Conservation (phyloP, 2,888 invertebrate genomes). For the Acanthosepion esculentum region DNA sequence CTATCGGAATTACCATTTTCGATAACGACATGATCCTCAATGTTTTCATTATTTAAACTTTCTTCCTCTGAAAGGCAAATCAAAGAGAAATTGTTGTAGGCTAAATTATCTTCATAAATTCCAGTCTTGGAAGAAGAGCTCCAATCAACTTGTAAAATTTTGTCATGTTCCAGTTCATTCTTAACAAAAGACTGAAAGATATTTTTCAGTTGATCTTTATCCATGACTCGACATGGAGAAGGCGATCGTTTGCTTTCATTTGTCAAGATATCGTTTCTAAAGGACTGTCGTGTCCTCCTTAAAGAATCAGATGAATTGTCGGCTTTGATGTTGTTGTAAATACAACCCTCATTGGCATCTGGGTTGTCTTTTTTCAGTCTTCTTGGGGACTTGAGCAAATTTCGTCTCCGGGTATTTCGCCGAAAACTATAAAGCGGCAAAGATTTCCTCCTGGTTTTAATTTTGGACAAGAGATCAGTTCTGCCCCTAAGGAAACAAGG, state of each 20-base stretch:
- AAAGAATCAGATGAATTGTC: not conserved
- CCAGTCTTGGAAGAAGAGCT: not conserved
- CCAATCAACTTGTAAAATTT: not conserved
- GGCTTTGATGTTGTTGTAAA: not conserved
- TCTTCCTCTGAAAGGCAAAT: not conserved
- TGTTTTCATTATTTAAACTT: not conserved
- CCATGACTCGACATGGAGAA: not conserved
- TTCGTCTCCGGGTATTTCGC: not conserved
- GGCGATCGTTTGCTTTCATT: not conserved
- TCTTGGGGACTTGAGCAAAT: not conserved
- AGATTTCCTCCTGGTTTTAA: conserved; percentile 54
- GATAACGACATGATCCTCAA: not conserved
- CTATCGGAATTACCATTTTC: not conserved
- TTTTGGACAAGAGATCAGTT: conserved; percentile 56
- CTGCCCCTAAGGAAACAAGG: conserved; percentile 60
- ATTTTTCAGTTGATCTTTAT: not conserved
- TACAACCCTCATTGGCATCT: not conserved
- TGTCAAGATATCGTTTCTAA: not conserved
- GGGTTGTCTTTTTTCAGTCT: not conserved
- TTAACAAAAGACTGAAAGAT: not conserved
- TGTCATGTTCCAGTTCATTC: not conserved
- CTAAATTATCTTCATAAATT: not conserved
- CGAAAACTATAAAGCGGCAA: not conserved
- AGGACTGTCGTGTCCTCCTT: not conserved
- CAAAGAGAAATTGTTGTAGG: not conserved